These are phyloP conservation scores for Miniopterus natalensis DNA, from an alignment of 2,113 vertebrate species.

Conservation along the genomic window DNA sequence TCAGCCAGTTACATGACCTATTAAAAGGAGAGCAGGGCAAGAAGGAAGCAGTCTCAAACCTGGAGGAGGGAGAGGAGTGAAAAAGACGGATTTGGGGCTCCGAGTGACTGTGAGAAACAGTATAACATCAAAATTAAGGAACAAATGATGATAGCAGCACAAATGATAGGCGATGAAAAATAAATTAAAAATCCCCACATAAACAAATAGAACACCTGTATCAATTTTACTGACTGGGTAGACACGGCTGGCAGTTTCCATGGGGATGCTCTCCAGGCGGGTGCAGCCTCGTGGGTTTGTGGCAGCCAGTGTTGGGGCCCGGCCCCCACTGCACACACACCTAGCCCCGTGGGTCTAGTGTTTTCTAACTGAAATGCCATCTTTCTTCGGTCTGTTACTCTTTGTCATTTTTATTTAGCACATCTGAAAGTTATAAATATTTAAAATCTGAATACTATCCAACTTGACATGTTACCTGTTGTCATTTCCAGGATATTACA, in stretches of 20 bases:
- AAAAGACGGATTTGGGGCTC: not conserved
- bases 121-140: not conserved
- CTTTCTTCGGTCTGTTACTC: slow-evolving; percentile 22
- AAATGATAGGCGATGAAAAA: slow-evolving; percentile 76
- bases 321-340: accelerated
- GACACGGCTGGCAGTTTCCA: slow-evolving; percentile 61
- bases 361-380: slow-evolving; percentile 25
- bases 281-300: not conserved
- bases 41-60: not conserved
- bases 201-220: slow-evolving; percentile 76
- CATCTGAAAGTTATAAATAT: not conserved
- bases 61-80: not conserved
- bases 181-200: slow-evolving; percentile 73
- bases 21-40: not conserved
- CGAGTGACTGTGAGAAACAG: not conserved
- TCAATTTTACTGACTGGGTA: slow-evolving; percentile 68
- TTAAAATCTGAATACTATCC: slow-evolving; percentile 5
- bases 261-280: slow-evolving; percentile 57
- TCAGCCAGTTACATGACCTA: not conserved
- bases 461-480: slow-evolving; percentile 56
- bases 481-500: not conserved
- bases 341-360: not conserved
- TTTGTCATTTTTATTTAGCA: slow-evolving; percentile 34
- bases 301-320: not conserved
- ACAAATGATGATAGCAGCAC: slow-evolving; percentile 79